Evolutionary conservation across 2,888 invertebrate genomes (phyloP).

Genomic region (Epinotia nisella): DNA sequence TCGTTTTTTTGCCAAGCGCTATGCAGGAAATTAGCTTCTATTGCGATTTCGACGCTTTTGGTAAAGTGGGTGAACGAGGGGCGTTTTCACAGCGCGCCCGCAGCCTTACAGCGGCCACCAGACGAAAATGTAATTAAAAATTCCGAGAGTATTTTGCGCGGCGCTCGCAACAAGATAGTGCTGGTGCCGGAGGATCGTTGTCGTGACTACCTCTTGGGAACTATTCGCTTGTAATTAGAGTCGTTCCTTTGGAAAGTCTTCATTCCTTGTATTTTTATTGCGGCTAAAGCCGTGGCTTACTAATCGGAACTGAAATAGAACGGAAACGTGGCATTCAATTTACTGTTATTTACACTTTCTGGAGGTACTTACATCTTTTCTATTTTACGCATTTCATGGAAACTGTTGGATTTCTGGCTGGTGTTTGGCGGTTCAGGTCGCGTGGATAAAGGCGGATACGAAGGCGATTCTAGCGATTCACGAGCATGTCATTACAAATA

Average conservation of each 20-base stretch:
- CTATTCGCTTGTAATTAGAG: constrained; percentile 82
- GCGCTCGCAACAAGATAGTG: constrained; percentile 83
- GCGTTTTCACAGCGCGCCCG: constrained; percentile 62
- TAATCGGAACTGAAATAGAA: constrained; percentile 56
- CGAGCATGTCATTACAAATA: constrained; percentile 97
- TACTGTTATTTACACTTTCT: constrained; percentile 25
- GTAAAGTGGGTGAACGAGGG: constrained; percentile 81
- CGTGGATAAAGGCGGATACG: constrained; percentile 97
- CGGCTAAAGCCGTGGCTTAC: constrained; percentile 51
- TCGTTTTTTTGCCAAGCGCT: constrained; percentile 77
- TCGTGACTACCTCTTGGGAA: constrained; percentile 79
- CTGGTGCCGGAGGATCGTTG: constrained; percentile 77
- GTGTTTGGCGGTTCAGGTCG: constrained; percentile 86
- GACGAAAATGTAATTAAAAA: constrained; percentile 85
- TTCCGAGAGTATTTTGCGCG: constrained; percentile 83
- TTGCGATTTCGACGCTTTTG: constrained; percentile 84
- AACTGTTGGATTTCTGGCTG: constrained; percentile 32
- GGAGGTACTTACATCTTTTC: constrained; percentile 29
- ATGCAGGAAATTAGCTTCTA: constrained; percentile 85
- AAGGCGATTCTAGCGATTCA: constrained; percentile 97
- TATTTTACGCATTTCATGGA: constrained; percentile 46
- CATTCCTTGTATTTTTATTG: constrained; percentile 67
- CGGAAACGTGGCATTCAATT: constrained; percentile 58
- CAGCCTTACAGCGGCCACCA: constrained; percentile 78
- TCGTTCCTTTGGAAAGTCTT: constrained; percentile 73